Base-by-base conservation (phyloP, 2,113 vertebrate species). In the Nerophis lumbriciformis region DNA sequence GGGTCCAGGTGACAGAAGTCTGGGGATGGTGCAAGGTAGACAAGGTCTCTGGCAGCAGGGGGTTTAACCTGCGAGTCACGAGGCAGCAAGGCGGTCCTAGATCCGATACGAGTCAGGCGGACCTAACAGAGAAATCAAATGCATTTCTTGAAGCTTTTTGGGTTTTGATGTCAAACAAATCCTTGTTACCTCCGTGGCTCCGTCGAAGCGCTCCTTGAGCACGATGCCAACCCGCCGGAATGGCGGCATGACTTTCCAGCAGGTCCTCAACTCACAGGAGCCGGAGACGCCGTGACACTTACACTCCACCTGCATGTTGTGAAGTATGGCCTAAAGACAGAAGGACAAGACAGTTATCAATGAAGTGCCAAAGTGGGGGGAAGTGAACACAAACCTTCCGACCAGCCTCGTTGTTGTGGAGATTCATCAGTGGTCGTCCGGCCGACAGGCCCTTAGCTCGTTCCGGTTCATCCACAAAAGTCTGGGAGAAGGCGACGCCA, bases 241-340 rank as follows among this genome's bases (percentile, higher is more conserved):
- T 0, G 90, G 87, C 39, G 91, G 90, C 88, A 90, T 89, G 60
- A 86, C 90, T 69, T 91, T 92, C 90, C 93, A 93, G 75, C 91
- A 91, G 0, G 86, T 89, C 67, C 62, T 73, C 59, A 90, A 71
- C 77, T 92, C 76, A 2, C 92, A 92, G 66, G 91, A 93, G 21
- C 89, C 91, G 0, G 72, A 92, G 69, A 92, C 81, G 0, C 90
- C 89, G 0, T 89, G 90, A 75, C 91, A 92, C 78, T 92, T 88
- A 62, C 90, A 89, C 76, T 90, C 88, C 60, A 91, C 79, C 75
- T 90, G 90, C 90, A 86, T 91, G 84, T 89, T 92, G 63, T 91
- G 85, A 50, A 91, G 86, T 55, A 93, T 90, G 35, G 88, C 88
- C 90, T 93, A 68, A 14, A 52, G 61, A 59, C 8, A 54, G 48